Evolutionary conservation across 2,113 vertebrate genomes (phyloP).

Genomic region (Saguinus imperator): DNA sequence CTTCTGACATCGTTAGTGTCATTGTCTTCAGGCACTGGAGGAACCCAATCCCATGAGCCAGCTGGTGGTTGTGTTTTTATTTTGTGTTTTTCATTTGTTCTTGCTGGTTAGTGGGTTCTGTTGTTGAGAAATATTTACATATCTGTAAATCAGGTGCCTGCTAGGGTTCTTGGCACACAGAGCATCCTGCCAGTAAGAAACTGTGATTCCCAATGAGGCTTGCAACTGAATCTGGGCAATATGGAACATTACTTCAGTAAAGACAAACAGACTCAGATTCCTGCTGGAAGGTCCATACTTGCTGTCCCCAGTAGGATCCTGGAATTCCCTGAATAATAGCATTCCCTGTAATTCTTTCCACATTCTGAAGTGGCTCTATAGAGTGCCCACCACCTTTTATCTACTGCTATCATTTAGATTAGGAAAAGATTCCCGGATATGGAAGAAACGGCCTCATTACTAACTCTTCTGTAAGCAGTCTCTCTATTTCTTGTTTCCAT

Average conservation of each 20-base stretch:
- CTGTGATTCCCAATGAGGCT: background rate
- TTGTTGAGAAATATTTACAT: background rate
- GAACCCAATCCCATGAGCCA: background rate
- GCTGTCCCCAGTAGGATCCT: background rate
- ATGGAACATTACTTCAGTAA: background rate
- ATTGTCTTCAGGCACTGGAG: background rate
- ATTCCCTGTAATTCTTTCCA: background rate
- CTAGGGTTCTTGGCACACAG: background rate
- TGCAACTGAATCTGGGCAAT: background rate
- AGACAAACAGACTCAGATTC: background rate
- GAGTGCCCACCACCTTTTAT: background rate
- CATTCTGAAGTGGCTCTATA: background rate
- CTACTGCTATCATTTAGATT: background rate
- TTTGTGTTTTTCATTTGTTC: background rate
- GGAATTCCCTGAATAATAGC: background rate
- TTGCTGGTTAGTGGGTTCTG: background rate
- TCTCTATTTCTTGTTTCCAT: background rate
- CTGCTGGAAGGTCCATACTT: background rate
- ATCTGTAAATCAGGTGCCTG: background rate
- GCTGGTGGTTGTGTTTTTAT: background rate
- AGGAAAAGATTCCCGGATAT: background rate
- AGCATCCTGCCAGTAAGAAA: background rate
- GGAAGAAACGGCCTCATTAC: background rate
- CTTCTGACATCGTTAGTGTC: accelerated
- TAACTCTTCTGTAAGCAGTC: background rate